Conservation (phyloP, 2,797 vertebrate species). For the Rallus crepitans region DNA sequence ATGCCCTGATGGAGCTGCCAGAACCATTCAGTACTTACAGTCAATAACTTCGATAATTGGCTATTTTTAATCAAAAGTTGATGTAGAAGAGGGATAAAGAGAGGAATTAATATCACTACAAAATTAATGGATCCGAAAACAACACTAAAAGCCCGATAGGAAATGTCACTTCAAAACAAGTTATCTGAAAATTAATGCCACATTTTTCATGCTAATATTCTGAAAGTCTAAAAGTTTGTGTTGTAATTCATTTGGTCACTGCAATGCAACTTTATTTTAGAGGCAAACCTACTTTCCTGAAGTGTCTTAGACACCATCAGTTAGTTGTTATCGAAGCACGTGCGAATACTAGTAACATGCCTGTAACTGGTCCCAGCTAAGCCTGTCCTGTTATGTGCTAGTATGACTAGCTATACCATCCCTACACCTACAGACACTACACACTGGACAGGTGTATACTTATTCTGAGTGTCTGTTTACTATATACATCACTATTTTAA, state of each 20-base stretch:
- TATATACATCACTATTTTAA: background rate
- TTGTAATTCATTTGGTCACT: background rate
- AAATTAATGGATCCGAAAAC: background rate
- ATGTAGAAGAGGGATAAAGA: background rate
- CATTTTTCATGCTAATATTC: background rate
- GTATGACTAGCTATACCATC: background rate
- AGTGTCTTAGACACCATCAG: background rate
- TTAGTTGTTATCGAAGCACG: fast-evolving
- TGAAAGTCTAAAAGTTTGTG: background rate
- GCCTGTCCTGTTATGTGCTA: background rate
- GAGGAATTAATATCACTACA: background rate
- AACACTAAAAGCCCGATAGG: background rate
- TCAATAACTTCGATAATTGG: background rate
- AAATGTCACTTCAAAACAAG: background rate
- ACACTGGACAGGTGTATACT: background rate
- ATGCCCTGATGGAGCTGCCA: background rate
- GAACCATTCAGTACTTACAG: background rate
- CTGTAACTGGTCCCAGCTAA: fast-evolving
- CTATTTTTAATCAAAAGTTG: background rate
- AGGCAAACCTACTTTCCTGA: background rate
- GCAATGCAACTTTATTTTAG: background rate
- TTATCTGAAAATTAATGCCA: background rate
- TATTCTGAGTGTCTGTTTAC: background rate
- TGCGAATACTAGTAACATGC: background rate
- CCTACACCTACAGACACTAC: background rate